These are phyloP conservation scores for Indri indri DNA, from an alignment of 2,113 vertebrate genomes.

Conservation along the genomic window DNA sequence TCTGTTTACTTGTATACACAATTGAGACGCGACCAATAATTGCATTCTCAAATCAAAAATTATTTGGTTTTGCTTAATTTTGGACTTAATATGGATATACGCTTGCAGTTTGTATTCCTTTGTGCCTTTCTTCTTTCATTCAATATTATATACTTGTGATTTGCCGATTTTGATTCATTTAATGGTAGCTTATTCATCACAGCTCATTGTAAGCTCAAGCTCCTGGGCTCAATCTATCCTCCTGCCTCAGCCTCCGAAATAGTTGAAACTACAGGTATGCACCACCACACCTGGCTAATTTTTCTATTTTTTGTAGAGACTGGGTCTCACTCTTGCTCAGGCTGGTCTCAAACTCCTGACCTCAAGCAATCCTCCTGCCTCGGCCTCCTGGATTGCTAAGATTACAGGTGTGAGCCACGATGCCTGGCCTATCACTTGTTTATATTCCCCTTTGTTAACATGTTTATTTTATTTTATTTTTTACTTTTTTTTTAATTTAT, in stretches of 20 bases:
- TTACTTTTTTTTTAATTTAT: too few species aligned
- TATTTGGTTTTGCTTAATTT: neutral
- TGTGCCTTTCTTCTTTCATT: neutral
- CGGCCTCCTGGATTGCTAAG: too few species aligned
- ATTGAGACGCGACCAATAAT: neutral
- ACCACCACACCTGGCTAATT: too few species aligned
- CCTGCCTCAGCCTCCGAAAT: too few species aligned
- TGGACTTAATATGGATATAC: neutral
- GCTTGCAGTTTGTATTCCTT: neutral
- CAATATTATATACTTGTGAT: neutral
- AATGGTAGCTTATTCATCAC: neutral
- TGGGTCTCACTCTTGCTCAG: too few species aligned
- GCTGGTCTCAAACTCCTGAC: too few species aligned
- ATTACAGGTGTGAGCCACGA: too few species aligned
- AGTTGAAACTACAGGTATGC: too few species aligned
- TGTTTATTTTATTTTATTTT: neutral
- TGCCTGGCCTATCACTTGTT: neutral
- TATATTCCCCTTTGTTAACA: neutral
- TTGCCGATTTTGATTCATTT: neutral
- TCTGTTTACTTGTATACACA: neutral
- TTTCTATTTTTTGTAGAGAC: too few species aligned
- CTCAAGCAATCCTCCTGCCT: too few species aligned
- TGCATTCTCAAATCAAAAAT: neutral
- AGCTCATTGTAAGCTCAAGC: too few species aligned
- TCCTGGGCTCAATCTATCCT: too few species aligned